phyloP scores from a whole-genome alignment of 1,140 invertebrate species.

The Microplitis demolitor region DNA sequence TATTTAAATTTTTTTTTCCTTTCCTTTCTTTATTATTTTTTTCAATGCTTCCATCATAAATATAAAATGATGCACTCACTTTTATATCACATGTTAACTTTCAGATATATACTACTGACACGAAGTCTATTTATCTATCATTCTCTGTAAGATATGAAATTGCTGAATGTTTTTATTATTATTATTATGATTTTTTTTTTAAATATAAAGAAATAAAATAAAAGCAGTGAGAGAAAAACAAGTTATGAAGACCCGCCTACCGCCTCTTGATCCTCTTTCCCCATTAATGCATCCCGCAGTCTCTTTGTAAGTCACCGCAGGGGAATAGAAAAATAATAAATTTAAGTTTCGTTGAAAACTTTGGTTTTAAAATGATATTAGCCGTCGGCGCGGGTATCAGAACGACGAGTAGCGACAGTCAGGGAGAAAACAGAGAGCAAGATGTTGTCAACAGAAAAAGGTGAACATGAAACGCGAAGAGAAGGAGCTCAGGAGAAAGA shows the following conservation, averaged over 20 bases:
- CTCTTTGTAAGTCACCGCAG: background rate
- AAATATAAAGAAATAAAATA: background rate
- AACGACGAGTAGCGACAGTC: background rate
- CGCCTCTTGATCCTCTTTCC: background rate
- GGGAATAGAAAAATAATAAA: slow-evolving; percentile 47
- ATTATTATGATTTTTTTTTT: too few species aligned
- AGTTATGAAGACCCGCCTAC: background rate
- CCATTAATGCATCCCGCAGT: background rate
- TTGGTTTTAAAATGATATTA: slow-evolving; percentile 57
- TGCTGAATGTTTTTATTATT: too few species aligned
- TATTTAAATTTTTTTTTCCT: too few species aligned
- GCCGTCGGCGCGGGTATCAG: slow-evolving; percentile 16
- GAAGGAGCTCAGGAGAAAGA: background rate
- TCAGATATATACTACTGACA: too few species aligned
- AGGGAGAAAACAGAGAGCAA: background rate
- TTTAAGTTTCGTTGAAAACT: slow-evolving; percentile 49
- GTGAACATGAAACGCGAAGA: too few species aligned
- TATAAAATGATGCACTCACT: background rate
- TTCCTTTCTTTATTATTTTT: background rate
- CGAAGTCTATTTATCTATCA: too few species aligned
- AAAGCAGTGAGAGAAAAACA: slow-evolving; percentile 6
- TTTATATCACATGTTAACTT: slow-evolving; percentile 1
- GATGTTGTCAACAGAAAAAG: too few species aligned
- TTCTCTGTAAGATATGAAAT: too few species aligned
- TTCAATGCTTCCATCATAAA: background rate